Percentiles rank a stretch among this genome's conserved stretches.
phyloP scores from a whole-genome alignment of 2,888 invertebrate genomes.

The Ophonus ardosiacus region DNA sequence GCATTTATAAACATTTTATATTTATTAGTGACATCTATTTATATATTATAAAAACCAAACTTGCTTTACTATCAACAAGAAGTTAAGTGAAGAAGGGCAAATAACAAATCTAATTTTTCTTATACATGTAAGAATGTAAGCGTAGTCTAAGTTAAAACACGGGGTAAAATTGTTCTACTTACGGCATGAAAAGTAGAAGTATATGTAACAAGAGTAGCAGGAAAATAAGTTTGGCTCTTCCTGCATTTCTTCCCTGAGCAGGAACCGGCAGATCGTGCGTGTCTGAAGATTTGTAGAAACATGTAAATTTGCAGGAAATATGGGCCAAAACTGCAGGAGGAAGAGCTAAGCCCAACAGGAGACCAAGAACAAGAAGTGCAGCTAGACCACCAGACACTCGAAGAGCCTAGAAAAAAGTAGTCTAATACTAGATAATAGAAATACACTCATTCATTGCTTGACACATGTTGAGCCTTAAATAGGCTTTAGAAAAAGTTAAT shows the following conservation, averaged over 20 bases:
- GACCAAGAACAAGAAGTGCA: conserved; percentile 76
- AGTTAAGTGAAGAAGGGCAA: too few relatives aligned
- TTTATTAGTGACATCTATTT: too few relatives aligned
- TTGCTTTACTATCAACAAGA: too few relatives aligned
- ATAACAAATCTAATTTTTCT: too few relatives aligned
- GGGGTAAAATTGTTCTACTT: conserved; percentile 69
- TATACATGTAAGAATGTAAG: too few relatives aligned
- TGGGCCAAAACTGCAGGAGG: conserved; percentile 80
- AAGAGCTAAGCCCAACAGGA: conserved; percentile 82
- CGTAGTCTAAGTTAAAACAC: too few relatives aligned
- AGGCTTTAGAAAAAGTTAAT: too few relatives aligned
- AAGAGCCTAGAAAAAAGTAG: conserved; percentile 77
- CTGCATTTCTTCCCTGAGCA: neutral
- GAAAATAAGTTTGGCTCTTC: conserved; percentile 75
- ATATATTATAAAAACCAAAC: too few relatives aligned
- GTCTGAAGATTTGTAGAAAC: conserved; percentile 71
- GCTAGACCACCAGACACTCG: conserved; percentile 84
- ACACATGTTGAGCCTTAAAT: too few relatives aligned
- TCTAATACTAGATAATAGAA: too few relatives aligned
- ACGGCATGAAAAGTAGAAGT: conserved; percentile 74
- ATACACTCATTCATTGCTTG: too few relatives aligned
- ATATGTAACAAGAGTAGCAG: conserved; percentile 74
- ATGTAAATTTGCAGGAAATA: conserved; percentile 72
- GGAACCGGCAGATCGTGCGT: conserved; percentile 68
- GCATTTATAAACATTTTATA: too few relatives aligned